Percentiles rank a stretch among this genome's conserved stretches.
These are phyloP conservation scores for Molossus alvarezi DNA, from an alignment of 2,797 vertebrate species.

Conservation along the genomic window DNA sequence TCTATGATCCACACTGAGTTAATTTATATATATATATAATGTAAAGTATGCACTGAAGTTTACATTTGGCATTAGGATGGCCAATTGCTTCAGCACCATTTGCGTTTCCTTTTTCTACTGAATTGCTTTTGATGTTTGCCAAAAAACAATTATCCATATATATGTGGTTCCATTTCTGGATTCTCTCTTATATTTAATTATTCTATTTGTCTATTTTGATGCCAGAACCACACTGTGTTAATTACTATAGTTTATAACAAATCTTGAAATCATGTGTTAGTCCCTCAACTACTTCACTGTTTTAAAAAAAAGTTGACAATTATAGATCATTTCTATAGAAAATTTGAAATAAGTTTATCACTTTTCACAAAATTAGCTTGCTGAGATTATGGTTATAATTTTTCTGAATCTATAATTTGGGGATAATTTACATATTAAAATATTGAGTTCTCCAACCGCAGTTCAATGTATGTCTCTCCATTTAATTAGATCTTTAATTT, in stretches of 20 bases:
- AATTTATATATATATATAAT: background rate
- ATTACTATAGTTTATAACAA: background rate
- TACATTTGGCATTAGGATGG: background rate
- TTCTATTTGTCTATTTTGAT: slow-evolving; percentile 13
- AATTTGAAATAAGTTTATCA: slow-evolving; percentile 21
- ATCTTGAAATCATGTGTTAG: background rate
- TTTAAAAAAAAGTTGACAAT: background rate
- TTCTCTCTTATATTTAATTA: slow-evolving; percentile 17
- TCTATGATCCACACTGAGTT: background rate
- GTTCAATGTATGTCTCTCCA: background rate
- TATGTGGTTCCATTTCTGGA: background rate
- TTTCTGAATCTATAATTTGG: background rate
- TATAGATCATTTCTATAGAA: background rate
- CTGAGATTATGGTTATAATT: background rate
- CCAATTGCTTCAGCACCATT: background rate
- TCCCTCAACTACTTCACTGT: background rate
- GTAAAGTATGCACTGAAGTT: background rate
- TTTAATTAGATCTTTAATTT: slow-evolving; percentile 6
- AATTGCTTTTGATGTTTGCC: background rate
- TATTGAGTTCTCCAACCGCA: background rate
- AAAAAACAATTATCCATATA: background rate
- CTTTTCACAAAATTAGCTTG: background rate
- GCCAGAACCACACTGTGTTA: background rate
- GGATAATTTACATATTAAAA: background rate
- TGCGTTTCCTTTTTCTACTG: background rate